Base-by-base conservation (phyloP, 2,113 vertebrate genomes). In the Phalacrocorax pelagicus region DNA sequence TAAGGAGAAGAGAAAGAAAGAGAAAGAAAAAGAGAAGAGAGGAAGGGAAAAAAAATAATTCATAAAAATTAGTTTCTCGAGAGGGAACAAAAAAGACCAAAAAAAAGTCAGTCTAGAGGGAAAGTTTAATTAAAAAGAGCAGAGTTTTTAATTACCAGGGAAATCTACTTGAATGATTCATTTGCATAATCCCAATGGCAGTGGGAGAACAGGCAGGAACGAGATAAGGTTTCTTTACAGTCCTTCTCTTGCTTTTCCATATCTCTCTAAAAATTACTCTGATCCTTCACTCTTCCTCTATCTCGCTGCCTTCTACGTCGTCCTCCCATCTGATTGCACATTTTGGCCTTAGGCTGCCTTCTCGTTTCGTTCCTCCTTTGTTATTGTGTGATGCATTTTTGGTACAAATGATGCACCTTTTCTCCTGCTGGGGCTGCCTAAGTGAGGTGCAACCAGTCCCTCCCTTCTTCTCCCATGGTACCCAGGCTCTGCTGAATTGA, bases 41-140 rank as follows among this genome's bases (percentile, higher is more conserved):
- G 24, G 15, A 49, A 9, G 36, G 18, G 17, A 10, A 57, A 44
- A n/a, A n/a, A 66, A n/a, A 49, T 6, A 15, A 46, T 66, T 66
- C 74, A 66, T 84, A 91, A 95, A 92, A 86, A 96, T 96, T 94
- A 93, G 81, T 89, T 96, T 95, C 65, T 91, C 13, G 1, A 83
- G 92, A 88, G 88, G 44, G 15, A 82, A 65, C 42, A 73, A 11
- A 94, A 73, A 94, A 86, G 96, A 90, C 47, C 6, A 57, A 73
- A 24, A 29, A 29, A 17, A 13, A 0, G 29, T 86, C 44, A 44
- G 92, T 90, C 97, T 97, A 67, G 79, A 97, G 96, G 96, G 96
- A 97, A 97, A 97, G 82, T 96, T 96, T 97, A 98, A 98, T 97
- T 97, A 98, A 97, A 98, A 97, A 97, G 94, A 96, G 92, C 78